A percentile compares a stretch with the other conserved stretches of the same genome.
Conservation (phyloP, 2,888 invertebrate genomes). For the Arenicola marina region DNA sequence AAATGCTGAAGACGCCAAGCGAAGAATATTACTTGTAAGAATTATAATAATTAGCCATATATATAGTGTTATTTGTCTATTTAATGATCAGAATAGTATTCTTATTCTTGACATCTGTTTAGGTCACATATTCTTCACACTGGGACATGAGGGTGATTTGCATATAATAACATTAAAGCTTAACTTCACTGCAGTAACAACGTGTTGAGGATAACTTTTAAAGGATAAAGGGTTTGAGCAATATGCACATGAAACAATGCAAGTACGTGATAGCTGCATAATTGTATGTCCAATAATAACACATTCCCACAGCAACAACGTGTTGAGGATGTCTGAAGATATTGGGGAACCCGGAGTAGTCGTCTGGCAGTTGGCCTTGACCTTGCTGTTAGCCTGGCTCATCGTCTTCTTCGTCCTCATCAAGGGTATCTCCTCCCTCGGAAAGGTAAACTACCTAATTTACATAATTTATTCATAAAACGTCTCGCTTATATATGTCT, state of each 20-base stretch:
- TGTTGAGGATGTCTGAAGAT: conserved; percentile 46
- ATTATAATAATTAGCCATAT: not conserved
- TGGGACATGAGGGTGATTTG: not conserved
- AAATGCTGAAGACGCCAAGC: not conserved
- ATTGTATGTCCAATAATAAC: too few species aligned
- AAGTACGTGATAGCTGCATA: too few species aligned
- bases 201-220: too few species aligned
- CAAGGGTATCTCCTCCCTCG: conserved; percentile 58
- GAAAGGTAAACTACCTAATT: too few species aligned
- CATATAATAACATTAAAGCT: too few species aligned
- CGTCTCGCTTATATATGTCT: too few species aligned
- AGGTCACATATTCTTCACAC: not conserved
- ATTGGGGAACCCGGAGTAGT: conserved; percentile 48
- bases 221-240: too few species aligned
- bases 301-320: conserved; percentile 40
- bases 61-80: not conserved
- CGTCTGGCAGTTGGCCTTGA: conserved; percentile 54
- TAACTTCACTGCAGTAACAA: too few species aligned
- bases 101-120: not conserved
- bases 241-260: not conserved
- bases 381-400: conserved; percentile 55
- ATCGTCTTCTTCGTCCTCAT: conserved; percentile 55
- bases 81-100: not conserved
- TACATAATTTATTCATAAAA: too few species aligned
- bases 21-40: not conserved